These are phyloP conservation scores for Sciurus carolinensis DNA, from an alignment of 2,797 vertebrate genomes.

Conservation along the genomic window DNA sequence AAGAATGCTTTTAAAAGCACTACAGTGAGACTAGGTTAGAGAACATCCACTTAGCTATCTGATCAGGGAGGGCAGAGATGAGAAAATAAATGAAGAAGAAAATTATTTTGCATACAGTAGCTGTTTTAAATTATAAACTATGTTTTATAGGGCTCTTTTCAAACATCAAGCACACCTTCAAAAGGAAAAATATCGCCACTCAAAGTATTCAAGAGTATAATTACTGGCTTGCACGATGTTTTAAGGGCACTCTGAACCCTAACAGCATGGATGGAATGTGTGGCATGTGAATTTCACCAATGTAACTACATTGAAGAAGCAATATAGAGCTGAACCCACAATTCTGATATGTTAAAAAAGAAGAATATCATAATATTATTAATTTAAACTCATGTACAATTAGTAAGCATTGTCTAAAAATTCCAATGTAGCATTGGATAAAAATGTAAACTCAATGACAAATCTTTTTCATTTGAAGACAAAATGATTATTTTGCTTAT, in stretches of 20 bases:
- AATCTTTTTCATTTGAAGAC: not conserved
- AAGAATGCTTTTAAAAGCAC: not conserved
- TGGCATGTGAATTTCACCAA: not conserved
- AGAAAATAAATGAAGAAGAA: constrained; percentile 22
- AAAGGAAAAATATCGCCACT: not conserved
- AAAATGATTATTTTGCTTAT: constrained; percentile 2
- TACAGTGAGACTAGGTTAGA: not conserved
- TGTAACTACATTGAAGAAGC: not conserved
- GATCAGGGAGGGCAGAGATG: not conserved
- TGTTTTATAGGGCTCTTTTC: constrained; percentile 9
- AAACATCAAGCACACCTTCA: constrained; percentile 21
- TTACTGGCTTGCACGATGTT: not conserved
- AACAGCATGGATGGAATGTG: not conserved
- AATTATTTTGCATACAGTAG: not conserved
- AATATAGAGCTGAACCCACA: not conserved
- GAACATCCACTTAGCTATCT: not conserved
- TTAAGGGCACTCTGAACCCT: not conserved
- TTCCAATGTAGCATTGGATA: not conserved
- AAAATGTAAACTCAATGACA: not conserved
- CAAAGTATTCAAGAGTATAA: not conserved
- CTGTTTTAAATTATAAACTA: constrained; percentile 15
- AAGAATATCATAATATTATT: not conserved
- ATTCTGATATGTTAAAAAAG: not conserved
- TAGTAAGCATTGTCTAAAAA: constrained; percentile 8
- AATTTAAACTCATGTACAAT: not conserved